Evolutionary conservation across 2,113 vertebrate genomes (phyloP), one percentile per base, ranked within the genome.

Genomic region (Brachypodius melanocephalos): DNA sequence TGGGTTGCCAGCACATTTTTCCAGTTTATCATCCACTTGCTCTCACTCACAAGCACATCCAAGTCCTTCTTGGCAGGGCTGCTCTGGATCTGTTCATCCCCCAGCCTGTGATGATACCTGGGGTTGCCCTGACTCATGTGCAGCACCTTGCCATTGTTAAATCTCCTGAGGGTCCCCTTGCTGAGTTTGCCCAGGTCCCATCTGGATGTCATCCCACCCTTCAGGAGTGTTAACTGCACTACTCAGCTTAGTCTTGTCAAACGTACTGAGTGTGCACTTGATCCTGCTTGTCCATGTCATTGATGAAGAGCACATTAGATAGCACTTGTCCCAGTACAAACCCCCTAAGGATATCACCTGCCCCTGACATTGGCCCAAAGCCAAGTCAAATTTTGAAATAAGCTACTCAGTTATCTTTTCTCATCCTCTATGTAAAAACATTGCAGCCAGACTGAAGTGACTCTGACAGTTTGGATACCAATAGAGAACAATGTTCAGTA

Each of bases 401-500:
- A 67, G 26, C 38, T 29, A 40, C 28, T 59, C 55, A n/a, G 20
- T 45, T 51, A 40, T 5, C 22, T 75, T 54, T 68, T 62, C 68
- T 69, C 24, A 32, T 49, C 46, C 38, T 32, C 51, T 43, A 36
- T 22, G 46, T 5, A 45, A 71, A 66, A 59, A 29, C 8, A 5
- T 16, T 14, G 57, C 22, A 77, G 61, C 4, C 67, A 90, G 21
- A 10, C 46, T 79, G 49, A 52, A 57, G 45, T 10, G 49, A 65
- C n/a, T 66, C 31, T 36, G 40, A 20, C 0, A 89, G 43, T 28
- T 8, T 6, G 43, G 76, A 32, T 10, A 16, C 3, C 49, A 32
- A 15, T 0, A 45, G 28, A 24, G 48, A 76, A 12, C 16, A 31
- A 8, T 0, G 3, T 6, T 40, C 5, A 3, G 12, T 98, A 99